Conservation (phyloP, 2,113 vertebrate genomes). For the Siphamia tubifer region DNA sequence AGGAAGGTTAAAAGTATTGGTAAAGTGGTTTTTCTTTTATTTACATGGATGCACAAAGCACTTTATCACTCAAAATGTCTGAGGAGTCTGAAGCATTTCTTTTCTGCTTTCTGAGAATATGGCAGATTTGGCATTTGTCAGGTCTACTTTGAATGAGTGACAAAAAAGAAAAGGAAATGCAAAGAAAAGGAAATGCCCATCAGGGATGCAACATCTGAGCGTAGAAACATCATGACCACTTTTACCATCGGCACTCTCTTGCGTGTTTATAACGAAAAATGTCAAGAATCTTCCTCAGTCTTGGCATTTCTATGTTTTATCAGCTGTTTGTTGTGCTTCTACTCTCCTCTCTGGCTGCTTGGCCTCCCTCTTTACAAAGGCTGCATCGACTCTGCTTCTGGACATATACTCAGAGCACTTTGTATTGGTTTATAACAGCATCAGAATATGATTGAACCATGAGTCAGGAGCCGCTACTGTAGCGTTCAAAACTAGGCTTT, state of each 20-base stretch:
- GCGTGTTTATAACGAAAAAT: not conserved
- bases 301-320: not conserved
- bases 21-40: no score
- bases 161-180: no score
- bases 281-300: not conserved
- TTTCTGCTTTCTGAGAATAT: no score
- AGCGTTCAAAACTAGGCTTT: conserved; percentile 6
- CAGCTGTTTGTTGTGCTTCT: not conserved
- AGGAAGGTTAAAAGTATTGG: no score
- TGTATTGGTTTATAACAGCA: conserved; percentile 20
- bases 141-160: no score
- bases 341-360: not conserved
- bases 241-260: not conserved
- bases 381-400: not conserved
- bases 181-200: no score
- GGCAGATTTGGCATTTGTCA: no score
- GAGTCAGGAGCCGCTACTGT: conserved; percentile 25
- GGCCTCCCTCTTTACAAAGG: conserved; percentile 10
- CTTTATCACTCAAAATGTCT: no score
- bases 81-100: no score
- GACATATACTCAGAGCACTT: conserved; percentile 22
- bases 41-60: no score
- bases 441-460: conserved; percentile 14
- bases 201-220: no score
- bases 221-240: no score